These are phyloP conservation scores for Dilophus febrilis DNA, from an alignment of 2,888 invertebrate genomes.

Conservation along the genomic window DNA sequence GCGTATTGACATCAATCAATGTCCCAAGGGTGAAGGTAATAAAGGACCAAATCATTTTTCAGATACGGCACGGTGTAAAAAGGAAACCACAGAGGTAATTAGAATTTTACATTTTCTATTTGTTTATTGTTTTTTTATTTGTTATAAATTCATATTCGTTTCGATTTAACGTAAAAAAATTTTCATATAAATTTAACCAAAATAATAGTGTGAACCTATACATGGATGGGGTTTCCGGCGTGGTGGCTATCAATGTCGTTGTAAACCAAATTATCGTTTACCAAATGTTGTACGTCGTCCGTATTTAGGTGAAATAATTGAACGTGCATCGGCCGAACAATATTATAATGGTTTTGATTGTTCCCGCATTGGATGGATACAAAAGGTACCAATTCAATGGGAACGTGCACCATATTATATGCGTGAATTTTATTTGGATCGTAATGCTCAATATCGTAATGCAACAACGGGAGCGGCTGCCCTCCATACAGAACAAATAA, in stretches of 20 bases:
- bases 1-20: constrained; percentile 93
- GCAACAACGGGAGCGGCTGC: constrained; percentile 46
- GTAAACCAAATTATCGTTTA: constrained; percentile 72
- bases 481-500: constrained; percentile 46
- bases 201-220: constrained; percentile 66
- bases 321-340: constrained; percentile 80
- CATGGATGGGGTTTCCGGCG: constrained; percentile 92
- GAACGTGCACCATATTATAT: constrained; percentile 51
- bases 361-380: constrained; percentile 76
- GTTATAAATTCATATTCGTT: constrained; percentile 12
- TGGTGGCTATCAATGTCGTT: constrained; percentile 90
- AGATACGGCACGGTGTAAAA: constrained; percentile 80
- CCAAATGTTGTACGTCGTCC: constrained; percentile 78
- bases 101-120: too few relatives aligned
- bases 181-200: too few relatives aligned
- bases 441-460: constrained; percentile 57
- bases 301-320: constrained; percentile 83
- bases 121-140: too few relatives aligned
- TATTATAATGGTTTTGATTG: constrained; percentile 90
- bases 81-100: constrained; percentile 56
- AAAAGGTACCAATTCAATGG: constrained; percentile 72
- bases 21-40: constrained; percentile 78
- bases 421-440: constrained; percentile 56
- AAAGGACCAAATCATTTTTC: constrained; percentile 74
- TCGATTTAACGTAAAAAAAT: too few relatives aligned